Evolutionary conservation across 2,113 vertebrate genomes (phyloP).

Genomic region (Burhinus bistriatus): DNA sequence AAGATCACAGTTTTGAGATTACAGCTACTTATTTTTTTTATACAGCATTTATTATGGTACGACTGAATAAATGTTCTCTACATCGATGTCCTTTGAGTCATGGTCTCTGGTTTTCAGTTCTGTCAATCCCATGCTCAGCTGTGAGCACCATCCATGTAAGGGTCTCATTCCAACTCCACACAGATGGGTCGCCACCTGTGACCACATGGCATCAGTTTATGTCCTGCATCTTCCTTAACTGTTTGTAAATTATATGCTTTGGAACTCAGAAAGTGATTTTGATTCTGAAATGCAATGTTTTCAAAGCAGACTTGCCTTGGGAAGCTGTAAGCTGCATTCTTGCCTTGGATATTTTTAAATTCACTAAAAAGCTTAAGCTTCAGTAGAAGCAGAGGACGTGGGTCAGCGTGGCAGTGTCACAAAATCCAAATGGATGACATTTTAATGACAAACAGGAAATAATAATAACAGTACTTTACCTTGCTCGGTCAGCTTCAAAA

Average conservation of each 20-base stretch:
- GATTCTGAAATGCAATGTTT: not conserved
- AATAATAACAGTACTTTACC: not conserved
- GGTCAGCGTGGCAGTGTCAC: not conserved
- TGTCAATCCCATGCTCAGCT: not conserved
- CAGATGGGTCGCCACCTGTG: not conserved
- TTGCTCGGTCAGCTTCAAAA: not conserved
- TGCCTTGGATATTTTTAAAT: not conserved
- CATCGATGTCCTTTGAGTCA: not conserved
- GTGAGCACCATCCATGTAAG: not conserved
- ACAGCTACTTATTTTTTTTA: not conserved
- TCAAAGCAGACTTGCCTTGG: not conserved
- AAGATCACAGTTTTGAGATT: not conserved
- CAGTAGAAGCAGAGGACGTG: not conserved
- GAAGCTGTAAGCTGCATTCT: not conserved
- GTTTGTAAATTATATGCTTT: not conserved
- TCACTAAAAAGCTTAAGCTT: not conserved
- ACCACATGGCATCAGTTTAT: not conserved
- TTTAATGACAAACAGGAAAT: not conserved
- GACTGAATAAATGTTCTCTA: not conserved
- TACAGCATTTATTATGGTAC: not conserved
- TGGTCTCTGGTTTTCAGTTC: not conserved
- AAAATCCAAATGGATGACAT: not conserved
- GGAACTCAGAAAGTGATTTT: not conserved
- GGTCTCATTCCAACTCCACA: not conserved
- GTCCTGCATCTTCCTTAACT: not conserved